These are phyloP conservation scores for Uropetala carovei DNA, from an alignment of 2,888 invertebrate species.

Conservation along the genomic window DNA sequence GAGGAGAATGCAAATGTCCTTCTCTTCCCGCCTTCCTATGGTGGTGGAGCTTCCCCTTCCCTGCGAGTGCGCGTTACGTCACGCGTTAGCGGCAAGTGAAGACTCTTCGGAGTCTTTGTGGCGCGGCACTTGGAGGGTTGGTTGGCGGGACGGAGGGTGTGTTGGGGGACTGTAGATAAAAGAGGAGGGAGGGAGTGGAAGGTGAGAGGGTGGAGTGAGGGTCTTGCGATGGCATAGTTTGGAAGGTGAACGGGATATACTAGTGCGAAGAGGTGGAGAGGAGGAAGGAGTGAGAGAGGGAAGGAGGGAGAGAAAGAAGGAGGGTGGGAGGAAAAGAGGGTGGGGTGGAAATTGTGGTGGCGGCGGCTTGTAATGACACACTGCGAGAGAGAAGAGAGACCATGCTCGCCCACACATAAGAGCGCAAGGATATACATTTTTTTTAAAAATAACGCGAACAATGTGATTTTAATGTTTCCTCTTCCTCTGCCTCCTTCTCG, in stretches of 20 bases:
- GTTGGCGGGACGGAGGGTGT: too few species aligned
- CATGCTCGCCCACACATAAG: neutral
- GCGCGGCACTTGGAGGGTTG: neutral
- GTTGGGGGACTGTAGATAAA: neutral
- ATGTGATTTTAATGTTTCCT: neutral
- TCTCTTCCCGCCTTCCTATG: neutral
- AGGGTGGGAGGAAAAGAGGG: neutral
- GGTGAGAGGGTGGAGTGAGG: neutral
- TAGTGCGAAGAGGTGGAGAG: neutral
- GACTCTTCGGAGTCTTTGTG: neutral
- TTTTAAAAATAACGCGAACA: neutral
- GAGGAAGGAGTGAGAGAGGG: neutral
- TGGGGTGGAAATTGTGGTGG: too few species aligned
- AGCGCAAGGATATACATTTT: neutral
- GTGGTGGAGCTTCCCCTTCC: neutral
- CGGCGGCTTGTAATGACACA: neutral
- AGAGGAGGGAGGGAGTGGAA: neutral
- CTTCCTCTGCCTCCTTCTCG: neutral
- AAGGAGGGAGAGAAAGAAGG: neutral
- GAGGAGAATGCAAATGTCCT: conserved; percentile 16
- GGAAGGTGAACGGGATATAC: conserved; percentile 41
- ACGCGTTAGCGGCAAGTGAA: neutral
- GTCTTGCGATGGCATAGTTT: conserved; percentile 28
- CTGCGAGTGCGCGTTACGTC: neutral
- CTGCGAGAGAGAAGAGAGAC: neutral